A percentile compares a stretch with the other conserved stretches of the same genome.
Conservation (phyloP, 2,888 invertebrate species). For the Calephelis perditalis region DNA sequence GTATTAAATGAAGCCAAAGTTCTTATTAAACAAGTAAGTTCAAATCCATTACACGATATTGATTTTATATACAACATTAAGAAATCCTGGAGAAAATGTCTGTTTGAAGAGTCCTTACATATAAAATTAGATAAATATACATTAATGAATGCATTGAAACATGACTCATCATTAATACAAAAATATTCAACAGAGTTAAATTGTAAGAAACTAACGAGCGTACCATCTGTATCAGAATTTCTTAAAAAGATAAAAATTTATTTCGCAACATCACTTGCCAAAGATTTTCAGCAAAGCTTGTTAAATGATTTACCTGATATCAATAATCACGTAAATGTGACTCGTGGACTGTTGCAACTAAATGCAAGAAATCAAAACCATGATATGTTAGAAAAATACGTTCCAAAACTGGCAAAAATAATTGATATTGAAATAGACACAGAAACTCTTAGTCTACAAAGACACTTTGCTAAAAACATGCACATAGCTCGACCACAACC, state of each 20-base stretch:
- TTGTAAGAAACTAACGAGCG: slow-evolving; percentile 32
- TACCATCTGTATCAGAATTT: slow-evolving; percentile 34
- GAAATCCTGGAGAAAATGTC: slow-evolving; percentile 48
- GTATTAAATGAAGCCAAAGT: slow-evolving; percentile 44
- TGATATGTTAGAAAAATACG: slow-evolving; percentile 44
- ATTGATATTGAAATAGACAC: slow-evolving; percentile 47
- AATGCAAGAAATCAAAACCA: slow-evolving; percentile 37
- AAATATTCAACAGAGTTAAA: slow-evolving; percentile 38
- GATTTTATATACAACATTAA: slow-evolving; percentile 46
- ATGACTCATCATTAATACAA: slow-evolving; percentile 44
- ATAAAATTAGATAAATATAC: slow-evolving; percentile 42
- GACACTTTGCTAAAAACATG: slow-evolving; percentile 54
- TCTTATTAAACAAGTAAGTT: slow-evolving; percentile 38
- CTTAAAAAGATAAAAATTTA: slow-evolving; percentile 50
- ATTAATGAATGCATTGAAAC: slow-evolving; percentile 56
- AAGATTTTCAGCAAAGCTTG: slow-evolving; percentile 41
- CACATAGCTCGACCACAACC: slow-evolving; percentile 53
- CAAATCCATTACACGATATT: slow-evolving; percentile 39
- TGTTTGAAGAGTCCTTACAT: slow-evolving; percentile 53
- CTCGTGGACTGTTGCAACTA: slow-evolving; percentile 46
- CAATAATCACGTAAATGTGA: slow-evolving; percentile 40
- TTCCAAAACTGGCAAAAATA: slow-evolving; percentile 46
- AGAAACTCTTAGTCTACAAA: slow-evolving; percentile 43
- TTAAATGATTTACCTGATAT: slow-evolving; percentile 35
- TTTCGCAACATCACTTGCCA: slow-evolving; percentile 44